Evolutionary conservation across 2,113 vertebrate genomes (phyloP).

Genomic region (Hylia prasina): DNA sequence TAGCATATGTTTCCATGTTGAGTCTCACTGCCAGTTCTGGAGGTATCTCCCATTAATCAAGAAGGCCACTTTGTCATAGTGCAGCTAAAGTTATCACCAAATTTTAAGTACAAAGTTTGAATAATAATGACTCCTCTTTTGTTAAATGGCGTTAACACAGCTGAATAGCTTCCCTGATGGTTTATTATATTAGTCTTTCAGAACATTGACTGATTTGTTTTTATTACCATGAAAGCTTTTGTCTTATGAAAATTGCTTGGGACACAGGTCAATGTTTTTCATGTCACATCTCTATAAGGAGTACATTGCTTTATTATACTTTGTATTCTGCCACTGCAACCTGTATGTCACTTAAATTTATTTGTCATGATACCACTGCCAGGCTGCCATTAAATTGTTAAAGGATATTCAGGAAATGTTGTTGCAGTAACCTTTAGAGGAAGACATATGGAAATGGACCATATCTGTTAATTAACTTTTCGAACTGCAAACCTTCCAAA

Average conservation of each 20-base stretch:
- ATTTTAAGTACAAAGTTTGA: slow-evolving; percentile 18
- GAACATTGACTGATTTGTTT: slow-evolving; percentile 45
- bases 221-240: slow-evolving; percentile 63
- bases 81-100: slow-evolving; percentile 28
- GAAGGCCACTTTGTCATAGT: slow-evolving; percentile 12
- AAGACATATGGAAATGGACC: slow-evolving; percentile 25
- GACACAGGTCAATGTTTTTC: slow-evolving; percentile 57
- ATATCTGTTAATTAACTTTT: slow-evolving; percentile 46
- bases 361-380: slow-evolving; percentile 56
- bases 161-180: slow-evolving; percentile 18
- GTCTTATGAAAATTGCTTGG: slow-evolving; percentile 54
- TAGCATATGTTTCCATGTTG: neutral
- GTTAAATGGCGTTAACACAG: neutral
- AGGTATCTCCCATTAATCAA: slow-evolving; percentile 36
- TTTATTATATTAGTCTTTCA: slow-evolving; percentile 39
- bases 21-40: neutral
- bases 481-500: neutral
- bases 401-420: slow-evolving; percentile 13
- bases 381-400: slow-evolving; percentile 54
- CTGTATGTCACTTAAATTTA: slow-evolving; percentile 60
- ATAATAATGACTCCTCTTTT: slow-evolving; percentile 22
- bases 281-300: slow-evolving; percentile 39
- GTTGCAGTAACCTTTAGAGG: slow-evolving; percentile 62
- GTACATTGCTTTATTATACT: slow-evolving; percentile 17
- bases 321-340: slow-evolving; percentile 36